Conservation (phyloP, 2,113 vertebrate species). For the Paralichthys olivaceus region DNA sequence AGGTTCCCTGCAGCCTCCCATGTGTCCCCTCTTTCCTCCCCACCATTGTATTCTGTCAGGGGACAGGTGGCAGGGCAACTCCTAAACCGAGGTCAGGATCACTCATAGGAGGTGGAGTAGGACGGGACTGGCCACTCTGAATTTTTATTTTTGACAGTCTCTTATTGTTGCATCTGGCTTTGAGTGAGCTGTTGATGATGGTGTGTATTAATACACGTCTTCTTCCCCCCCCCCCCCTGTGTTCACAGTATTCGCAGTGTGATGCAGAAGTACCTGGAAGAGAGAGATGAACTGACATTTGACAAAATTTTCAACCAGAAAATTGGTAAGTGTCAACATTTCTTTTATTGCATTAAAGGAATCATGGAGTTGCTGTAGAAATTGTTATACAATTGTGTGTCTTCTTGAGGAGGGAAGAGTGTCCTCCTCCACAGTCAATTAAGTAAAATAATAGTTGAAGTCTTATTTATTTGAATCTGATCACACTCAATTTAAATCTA, state of each 20-base stretch:
- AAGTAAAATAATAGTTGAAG: background rate
- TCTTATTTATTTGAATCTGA: background rate
- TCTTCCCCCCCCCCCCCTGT: constrained; percentile 21
- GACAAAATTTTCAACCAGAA: constrained; percentile 99
- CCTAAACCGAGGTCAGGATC: constrained; percentile 59
- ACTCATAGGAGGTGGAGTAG: constrained; percentile 2
- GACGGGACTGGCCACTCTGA: background rate
- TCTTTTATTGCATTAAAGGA: background rate
- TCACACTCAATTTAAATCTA: background rate
- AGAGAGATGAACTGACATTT: constrained; percentile 94
- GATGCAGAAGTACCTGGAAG: constrained; percentile 98
- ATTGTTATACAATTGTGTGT: background rate
- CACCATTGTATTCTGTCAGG: constrained; percentile 35
- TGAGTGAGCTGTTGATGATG: background rate
- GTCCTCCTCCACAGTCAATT: background rate
- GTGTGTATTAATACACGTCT: constrained; percentile 7
- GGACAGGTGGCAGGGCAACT: constrained; percentile 63
- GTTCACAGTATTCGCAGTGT: constrained; percentile 94
- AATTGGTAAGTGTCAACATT: constrained; percentile 88
- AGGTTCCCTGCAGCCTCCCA: constrained; percentile 44
- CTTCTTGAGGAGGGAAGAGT: background rate
- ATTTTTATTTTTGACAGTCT: background rate
- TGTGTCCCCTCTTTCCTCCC: constrained; percentile 29
- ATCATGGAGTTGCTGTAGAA: background rate
- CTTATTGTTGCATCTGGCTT: background rate